phyloP scores from a whole-genome alignment of 2,888 invertebrate genomes.

The Acronicta leporina region DNA sequence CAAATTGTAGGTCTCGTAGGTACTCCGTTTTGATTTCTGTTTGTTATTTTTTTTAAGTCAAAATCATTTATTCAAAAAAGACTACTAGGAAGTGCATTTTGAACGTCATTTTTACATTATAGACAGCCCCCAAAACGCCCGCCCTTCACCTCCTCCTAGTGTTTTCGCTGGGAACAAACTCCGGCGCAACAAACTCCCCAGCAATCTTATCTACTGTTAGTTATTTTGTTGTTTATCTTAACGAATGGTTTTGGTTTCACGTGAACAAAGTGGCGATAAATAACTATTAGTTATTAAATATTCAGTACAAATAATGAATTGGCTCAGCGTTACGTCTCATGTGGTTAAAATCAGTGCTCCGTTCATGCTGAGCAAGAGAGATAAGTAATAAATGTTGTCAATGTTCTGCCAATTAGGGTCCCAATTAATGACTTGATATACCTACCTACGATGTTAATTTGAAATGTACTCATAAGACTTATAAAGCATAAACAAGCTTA shows the following conservation, averaged over 20 bases:
- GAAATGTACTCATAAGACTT: neutral
- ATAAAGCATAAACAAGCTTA: neutral
- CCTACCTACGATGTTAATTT: neutral
- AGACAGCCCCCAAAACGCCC: no score
- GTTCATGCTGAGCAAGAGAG: conserved; percentile 16
- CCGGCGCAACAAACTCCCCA: no score
- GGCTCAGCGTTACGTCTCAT: neutral
- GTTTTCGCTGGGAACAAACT: no score
- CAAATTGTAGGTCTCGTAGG: conserved; percentile 24
- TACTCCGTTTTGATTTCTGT: neutral
- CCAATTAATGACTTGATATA: conserved; percentile 13
- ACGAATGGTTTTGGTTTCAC: no score
- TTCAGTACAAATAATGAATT: neutral
- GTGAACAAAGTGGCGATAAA: neutral
- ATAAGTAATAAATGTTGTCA: conserved; percentile 26
- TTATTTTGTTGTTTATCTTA: no score
- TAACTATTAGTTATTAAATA: neutral
- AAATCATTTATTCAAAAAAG: no score
- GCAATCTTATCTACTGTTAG: no score
- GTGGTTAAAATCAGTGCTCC: neutral
- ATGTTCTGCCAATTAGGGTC: conserved; percentile 19
- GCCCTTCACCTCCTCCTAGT: no score
- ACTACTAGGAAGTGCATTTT: no score
- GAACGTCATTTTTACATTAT: no score
- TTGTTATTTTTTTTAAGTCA: no score